Percentiles rank a stretch among this genome's conserved stretches.
Evolutionary conservation across 1,140 invertebrate species (phyloP).

Genomic region (Helicoverpa armigera): DNA sequence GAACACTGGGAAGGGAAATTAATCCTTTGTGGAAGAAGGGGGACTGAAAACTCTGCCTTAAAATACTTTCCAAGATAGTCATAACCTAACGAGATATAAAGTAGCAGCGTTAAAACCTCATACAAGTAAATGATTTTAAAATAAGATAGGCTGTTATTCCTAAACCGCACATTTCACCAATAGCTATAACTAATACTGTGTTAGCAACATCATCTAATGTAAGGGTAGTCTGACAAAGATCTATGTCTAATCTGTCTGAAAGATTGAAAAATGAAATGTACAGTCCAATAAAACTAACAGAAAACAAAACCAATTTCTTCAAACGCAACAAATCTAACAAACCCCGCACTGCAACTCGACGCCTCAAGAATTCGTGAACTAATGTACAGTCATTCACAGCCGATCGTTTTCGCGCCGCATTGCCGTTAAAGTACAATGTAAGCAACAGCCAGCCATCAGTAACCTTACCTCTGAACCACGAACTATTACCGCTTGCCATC

Average conservation of each 20-base stretch:
- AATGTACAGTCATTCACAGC: slow-evolving; percentile 42
- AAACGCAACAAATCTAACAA: slow-evolving; percentile 5
- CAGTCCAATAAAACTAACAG: too few species aligned
- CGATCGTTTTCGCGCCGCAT: slow-evolving; percentile 39
- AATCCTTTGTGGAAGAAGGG: neutral
- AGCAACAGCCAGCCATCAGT: slow-evolving; percentile 28
- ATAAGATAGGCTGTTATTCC: too few species aligned
- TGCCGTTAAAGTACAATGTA: slow-evolving; percentile 35
- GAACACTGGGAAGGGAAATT: slow-evolving; percentile 6
- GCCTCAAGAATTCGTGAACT: slow-evolving; percentile 34
- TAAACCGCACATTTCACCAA: too few species aligned
- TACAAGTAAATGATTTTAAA: too few species aligned
- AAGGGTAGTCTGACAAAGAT: too few species aligned
- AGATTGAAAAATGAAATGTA: neutral
- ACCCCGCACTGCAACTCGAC: neutral
- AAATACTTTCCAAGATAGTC: too few species aligned
- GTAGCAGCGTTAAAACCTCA: too few species aligned
- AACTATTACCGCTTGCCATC: slow-evolving; percentile 55
- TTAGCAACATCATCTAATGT: too few species aligned
- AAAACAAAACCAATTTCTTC: neutral
- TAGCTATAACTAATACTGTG: too few species aligned
- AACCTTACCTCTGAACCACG: slow-evolving; percentile 54
- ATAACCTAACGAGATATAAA: too few species aligned
- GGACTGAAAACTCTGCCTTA: too few species aligned
- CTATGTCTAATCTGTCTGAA: too few species aligned